Conservation (phyloP, 2,888 invertebrate genomes). For the Asteroscopus sphinx region DNA sequence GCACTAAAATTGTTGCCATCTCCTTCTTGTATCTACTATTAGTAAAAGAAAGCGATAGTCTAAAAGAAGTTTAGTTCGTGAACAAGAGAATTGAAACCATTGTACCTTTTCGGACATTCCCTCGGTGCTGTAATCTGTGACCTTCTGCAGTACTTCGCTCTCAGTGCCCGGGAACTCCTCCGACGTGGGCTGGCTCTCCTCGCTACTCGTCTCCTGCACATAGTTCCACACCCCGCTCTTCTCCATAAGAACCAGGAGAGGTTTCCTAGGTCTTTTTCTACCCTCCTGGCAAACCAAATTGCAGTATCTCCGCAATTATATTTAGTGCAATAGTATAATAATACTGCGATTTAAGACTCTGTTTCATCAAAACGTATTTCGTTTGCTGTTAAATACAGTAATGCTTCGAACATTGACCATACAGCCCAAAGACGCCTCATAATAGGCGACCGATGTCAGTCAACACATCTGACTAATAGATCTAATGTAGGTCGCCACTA, state of each 20-base stretch:
- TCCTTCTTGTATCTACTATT: no score
- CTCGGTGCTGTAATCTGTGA: conserved; percentile 78
- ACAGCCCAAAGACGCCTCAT: no score
- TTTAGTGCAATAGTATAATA: conserved; percentile 5
- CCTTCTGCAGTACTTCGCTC: conserved; percentile 81
- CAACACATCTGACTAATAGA: no score
- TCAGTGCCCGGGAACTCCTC: conserved; percentile 68
- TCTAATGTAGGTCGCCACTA: no score
- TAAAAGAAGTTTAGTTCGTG: no score
- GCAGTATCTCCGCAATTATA: conserved; percentile 13
- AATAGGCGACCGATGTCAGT: no score
- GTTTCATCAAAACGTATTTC: conserved; percentile 5
- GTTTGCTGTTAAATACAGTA: conserved; percentile 5
- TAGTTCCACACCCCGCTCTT: conserved; percentile 40
- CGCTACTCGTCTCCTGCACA: conserved; percentile 54
- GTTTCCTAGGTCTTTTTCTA: conserved; percentile 15
- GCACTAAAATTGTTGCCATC: no score
- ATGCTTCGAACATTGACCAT: conserved; percentile 10
- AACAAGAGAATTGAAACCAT: background rate
- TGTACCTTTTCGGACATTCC: conserved; percentile 68
- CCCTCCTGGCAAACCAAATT: conserved; percentile 8
- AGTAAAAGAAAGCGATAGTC: no score
- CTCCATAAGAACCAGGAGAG: conserved; percentile 11
- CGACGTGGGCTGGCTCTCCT: conserved; percentile 21
- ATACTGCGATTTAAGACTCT: conserved; percentile 1